Base-by-base conservation (phyloP, 2,113 vertebrate species). In the Leptodactylus fuscus region DNA sequence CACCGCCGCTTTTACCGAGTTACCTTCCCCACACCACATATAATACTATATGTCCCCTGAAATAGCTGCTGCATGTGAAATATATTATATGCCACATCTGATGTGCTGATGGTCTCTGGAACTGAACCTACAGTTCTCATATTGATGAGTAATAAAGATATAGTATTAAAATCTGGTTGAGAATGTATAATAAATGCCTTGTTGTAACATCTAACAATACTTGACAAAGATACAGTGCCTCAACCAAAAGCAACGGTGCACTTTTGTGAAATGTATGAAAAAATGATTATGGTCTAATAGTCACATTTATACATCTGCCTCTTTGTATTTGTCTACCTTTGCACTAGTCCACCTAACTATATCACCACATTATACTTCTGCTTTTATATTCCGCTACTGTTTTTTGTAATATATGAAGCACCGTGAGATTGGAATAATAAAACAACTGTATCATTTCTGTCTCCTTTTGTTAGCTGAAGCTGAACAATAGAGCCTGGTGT, bases 401-500 rank as follows among this genome's bases (percentile, higher is more conserved):
- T 24, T 81, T 83, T 73, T 73, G 51, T 29, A 49, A 74, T 74
- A 70, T 49, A 84, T 77, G 67, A 85, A 79, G 60, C 32, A 53
- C 55, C 81, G 53, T 67, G 82, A 83, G 62, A 49, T 84, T 12
- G 20, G 71, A 20, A 18, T 67, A 83, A 88, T 85, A 73, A 65
- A 82, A 87, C 0, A n/a, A 85, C 36, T 16, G 0, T 73, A 82
- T 89, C 62, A 27, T 70, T 88, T 86, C 69, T 70, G 24, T 15
- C 12, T 74, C 32, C 53, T 91, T 86, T 85, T 88, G 53, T 89
- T 91, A 88, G 83, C 88, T 71, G 73, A 67, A 86, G 89, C 89
- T 87, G 87, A 93, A 87, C 90, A 90, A 82, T 90, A 80, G 83
- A 87, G 86, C 81, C 58, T 85, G 34, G 53, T 82, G 87, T 88